Conservation (phyloP, 1,140 invertebrate genomes). For the Bombus balteatus region DNA sequence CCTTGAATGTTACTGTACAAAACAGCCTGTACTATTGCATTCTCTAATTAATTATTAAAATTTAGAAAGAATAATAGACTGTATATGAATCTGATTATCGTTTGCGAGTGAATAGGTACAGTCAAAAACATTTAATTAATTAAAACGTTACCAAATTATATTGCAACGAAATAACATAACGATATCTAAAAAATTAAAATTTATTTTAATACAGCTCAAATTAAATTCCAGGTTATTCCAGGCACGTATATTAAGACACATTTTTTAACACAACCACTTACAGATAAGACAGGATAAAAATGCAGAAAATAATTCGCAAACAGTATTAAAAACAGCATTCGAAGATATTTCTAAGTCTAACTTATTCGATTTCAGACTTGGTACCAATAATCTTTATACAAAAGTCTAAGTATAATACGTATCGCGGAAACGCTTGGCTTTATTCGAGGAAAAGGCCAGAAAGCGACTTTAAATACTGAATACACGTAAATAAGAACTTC, state of each 20-base stretch:
- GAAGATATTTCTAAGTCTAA: neutral
- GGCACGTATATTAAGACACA: too few species aligned
- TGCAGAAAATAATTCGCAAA: neutral
- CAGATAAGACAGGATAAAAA: neutral
- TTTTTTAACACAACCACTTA: too few species aligned
- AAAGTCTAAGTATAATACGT: neutral
- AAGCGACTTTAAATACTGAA: conserved; percentile 1
- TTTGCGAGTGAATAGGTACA: neutral
- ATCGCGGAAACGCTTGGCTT: neutral
- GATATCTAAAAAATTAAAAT: too few species aligned
- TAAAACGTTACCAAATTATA: neutral
- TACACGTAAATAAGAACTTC: neutral
- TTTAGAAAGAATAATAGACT: neutral
- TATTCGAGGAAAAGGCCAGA: neutral
- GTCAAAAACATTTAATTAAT: neutral
- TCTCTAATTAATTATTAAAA: neutral
- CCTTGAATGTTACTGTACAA: neutral
- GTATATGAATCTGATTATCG: too few species aligned
- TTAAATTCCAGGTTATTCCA: too few species aligned
- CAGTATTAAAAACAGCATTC: too few species aligned
- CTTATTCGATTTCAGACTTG: neutral
- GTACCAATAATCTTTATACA: neutral
- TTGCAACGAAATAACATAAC: too few species aligned
- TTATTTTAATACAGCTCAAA: neutral
- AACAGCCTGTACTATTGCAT: neutral